Evolutionary conservation across 2,113 vertebrate genomes (phyloP), one percentile per base, ranked within the genome.

Genomic region (Chloropsis cyanopogon): DNA sequence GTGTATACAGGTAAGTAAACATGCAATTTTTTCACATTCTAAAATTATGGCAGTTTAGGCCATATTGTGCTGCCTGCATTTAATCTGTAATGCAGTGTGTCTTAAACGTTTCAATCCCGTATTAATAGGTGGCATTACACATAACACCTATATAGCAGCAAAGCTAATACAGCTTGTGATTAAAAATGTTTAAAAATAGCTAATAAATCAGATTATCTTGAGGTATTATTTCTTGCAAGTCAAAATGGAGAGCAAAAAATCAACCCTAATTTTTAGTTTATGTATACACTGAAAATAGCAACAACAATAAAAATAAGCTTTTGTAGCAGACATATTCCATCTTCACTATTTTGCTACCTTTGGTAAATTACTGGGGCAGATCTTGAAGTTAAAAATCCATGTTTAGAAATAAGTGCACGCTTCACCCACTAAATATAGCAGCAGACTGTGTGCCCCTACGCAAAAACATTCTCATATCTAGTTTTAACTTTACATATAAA

Each of bases 131-230:
- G 98, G 98, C 98, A 98, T 99, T 98, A 98, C 98, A 98, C 99
- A 98, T 98, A 99, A 99, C 98, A 98, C 98, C 98, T 98, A 99
- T 98, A 98, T 99, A 99, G 99, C 99, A 99, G 99, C 99, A 99
- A 99, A 99, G 99, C 98, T 99, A 98, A 98, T 99, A 98, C 98
- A 99, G 98, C 99, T 99, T 98, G 98, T 98, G 98, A 98, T 99
- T 99, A 99, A 98, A 98, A 98, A 98, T 98, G 98, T 98, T 98
- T 98, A 98, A 98, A 98, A 99, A 99, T 98, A 98, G 98, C 98
- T 98, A 98, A 99, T 98, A 98, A 99, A 99, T 98, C 98, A 98
- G 98, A 99, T 99, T 98, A 98, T 98, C 98, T 98, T 99, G 99
- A 99, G 99, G 99, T 99, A 99, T 99, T 98, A 98, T 98, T 98